These are phyloP conservation scores for Erpornis zantholeuca DNA, from an alignment of 2,113 vertebrate genomes.

Conservation along the genomic window DNA sequence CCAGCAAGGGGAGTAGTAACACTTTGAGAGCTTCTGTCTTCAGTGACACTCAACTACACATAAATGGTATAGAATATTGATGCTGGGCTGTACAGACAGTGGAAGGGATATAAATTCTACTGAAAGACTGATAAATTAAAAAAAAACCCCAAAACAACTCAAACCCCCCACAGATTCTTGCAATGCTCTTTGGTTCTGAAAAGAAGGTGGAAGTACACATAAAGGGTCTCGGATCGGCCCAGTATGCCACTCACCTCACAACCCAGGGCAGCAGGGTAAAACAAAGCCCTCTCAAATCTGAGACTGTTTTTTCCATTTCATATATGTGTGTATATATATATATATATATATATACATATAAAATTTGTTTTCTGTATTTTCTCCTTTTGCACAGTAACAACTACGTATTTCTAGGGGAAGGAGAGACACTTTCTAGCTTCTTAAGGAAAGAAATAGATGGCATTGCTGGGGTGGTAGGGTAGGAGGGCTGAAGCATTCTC, in stretches of 20 bases:
- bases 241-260: background rate
- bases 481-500: background rate
- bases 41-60: background rate
- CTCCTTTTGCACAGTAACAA: background rate
- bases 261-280: background rate
- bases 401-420: background rate
- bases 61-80: background rate
- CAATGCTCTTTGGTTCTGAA: background rate
- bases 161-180: background rate
- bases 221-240: background rate
- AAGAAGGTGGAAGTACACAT: background rate
- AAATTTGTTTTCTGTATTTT: background rate
- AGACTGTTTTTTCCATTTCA: background rate
- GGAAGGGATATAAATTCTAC: conserved; percentile 37
- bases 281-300: background rate
- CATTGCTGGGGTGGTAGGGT: background rate
- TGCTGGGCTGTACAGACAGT: background rate
- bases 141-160: background rate
- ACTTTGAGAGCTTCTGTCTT: conserved; percentile 62
- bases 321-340: background rate
- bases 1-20: conserved; percentile 80
- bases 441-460: background rate
- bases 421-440: background rate
- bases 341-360: fast-evolving
- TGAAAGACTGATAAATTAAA: background rate